phyloP scores from a whole-genome alignment of 2,888 invertebrate genomes.

The Boloria selene region DNA sequence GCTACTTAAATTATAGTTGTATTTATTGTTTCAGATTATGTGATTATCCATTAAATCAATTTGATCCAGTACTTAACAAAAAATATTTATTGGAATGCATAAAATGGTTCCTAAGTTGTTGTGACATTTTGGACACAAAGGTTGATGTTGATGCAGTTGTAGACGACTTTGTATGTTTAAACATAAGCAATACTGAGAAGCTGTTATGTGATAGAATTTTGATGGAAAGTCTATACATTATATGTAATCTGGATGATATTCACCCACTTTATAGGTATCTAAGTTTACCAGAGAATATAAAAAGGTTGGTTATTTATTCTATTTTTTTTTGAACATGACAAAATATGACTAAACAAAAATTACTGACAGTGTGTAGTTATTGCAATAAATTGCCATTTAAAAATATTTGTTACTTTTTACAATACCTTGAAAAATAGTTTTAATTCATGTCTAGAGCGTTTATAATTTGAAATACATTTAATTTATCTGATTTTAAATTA shows the following conservation, averaged over 20 bases:
- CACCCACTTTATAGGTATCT: conserved; percentile 81
- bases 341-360: too few relatives aligned
- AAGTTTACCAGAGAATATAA: conserved; percentile 62
- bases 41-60: conserved; percentile 78
- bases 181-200: conserved; percentile 38
- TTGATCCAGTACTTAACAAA: conserved; percentile 86
- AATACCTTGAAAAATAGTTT: too few relatives aligned
- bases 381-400: too few relatives aligned
- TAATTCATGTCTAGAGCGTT: too few relatives aligned
- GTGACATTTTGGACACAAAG: conserved; percentile 65
- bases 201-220: conserved; percentile 68
- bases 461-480: too few relatives aligned
- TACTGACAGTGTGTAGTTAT: too few relatives aligned
- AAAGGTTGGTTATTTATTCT: conserved; percentile 62
- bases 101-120: conserved; percentile 84
- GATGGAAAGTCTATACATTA: conserved; percentile 86
- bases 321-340: too few relatives aligned
- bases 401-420: too few relatives aligned
- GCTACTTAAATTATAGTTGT: neutral
- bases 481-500: too few relatives aligned
- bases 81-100: conserved; percentile 88
- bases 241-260: conserved; percentile 84
- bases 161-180: conserved; percentile 30
- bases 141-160: conserved; percentile 22
- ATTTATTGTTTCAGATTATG: conserved; percentile 80